Evolutionary conservation across 2,888 invertebrate genomes (phyloP).

Genomic region (Chrysomela aeneicollis): DNA sequence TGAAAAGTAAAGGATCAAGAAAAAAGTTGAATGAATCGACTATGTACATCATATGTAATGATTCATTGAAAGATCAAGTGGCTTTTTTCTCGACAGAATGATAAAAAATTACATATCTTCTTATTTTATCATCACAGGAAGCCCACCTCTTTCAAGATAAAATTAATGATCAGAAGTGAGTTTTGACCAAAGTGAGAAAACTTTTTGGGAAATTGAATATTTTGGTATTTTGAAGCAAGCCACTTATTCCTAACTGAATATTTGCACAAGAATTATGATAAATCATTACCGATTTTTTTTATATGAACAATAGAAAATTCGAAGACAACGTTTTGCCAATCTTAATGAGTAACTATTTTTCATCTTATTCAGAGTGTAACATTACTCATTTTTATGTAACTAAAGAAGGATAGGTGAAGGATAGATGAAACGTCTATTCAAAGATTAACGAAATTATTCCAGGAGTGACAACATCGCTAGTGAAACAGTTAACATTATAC

Average conservation of each 20-base stretch:
- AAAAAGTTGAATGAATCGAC: not conserved
- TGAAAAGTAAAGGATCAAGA: constrained; percentile 16
- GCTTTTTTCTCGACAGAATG: constrained; percentile 25
- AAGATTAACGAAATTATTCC: too few relatives aligned
- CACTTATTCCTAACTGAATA: not conserved
- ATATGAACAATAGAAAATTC: too few relatives aligned
- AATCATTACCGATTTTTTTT: too few relatives aligned
- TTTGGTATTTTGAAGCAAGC: not conserved
- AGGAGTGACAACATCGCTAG: too few relatives aligned
- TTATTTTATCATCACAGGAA: constrained; percentile 26
- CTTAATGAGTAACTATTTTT: too few relatives aligned
- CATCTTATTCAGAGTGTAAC: too few relatives aligned
- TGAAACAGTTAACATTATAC: too few relatives aligned
- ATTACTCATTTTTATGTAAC: too few relatives aligned
- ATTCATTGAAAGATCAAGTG: not conserved
- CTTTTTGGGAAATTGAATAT: not conserved
- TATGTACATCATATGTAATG: not conserved
- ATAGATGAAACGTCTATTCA: too few relatives aligned
- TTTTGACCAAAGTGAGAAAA: constrained; percentile 15
- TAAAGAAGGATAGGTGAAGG: too few relatives aligned
- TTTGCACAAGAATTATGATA: too few relatives aligned
- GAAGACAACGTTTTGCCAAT: too few relatives aligned
- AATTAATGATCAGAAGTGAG: constrained; percentile 26
- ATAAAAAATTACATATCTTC: constrained; percentile 14
- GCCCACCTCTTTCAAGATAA: constrained; percentile 24